Evolutionary conservation across 2,113 vertebrate species (phyloP), one percentile per base, ranked within the genome.

Genomic region (Caracal caracal): DNA sequence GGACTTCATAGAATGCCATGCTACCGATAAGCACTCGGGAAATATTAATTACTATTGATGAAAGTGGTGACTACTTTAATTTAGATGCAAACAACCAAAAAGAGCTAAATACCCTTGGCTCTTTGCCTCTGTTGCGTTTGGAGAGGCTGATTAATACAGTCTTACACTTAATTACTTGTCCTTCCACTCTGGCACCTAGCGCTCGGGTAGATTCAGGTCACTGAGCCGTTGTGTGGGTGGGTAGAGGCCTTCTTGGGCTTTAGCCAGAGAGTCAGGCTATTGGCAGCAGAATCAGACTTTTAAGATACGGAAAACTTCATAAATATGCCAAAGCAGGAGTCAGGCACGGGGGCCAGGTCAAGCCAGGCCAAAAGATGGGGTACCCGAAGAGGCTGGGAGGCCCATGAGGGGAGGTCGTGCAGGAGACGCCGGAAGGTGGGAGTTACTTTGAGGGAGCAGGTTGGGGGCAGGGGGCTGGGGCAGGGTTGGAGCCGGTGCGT

Each of bases 11-110:
- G 28, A 66, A 88, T 26, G 61, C 47, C 20, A 4, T 4, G 47
- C 19, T 28, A 40, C 80, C 63, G 53, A 68, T n/a, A 43, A 66
- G 28, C n/a, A 10, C 66, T 88, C 92, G 30, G 79, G 56, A 93
- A 93, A 83, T 83, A 53, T 37, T 87, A 70, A 88, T 78, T 43
- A 63, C 68, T 61, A 37, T 78, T 40, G 94, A 88, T 92, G 70
- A 84, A 92, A 87, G 79, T 17, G 33, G 10, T 13, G 59, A 92
- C 90, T 26, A 16, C 43, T 86, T 93, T 56, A 40, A 73, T 56
- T 79, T 66, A 92, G 61, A 86, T 9, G 73, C 68, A 87, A 70
- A 89, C 49, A 79, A 9, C 26, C 9, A 4, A n/a, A 82, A 80
- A 16, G 51, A 35, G 20, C 63, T 40, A n/a, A 51, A 47, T 1